A percentile compares a stretch with the other conserved stretches of the same genome.
These are phyloP conservation scores for Smittia sp. DNA, from an alignment of 2,888 invertebrate species.

Conservation along the genomic window DNA sequence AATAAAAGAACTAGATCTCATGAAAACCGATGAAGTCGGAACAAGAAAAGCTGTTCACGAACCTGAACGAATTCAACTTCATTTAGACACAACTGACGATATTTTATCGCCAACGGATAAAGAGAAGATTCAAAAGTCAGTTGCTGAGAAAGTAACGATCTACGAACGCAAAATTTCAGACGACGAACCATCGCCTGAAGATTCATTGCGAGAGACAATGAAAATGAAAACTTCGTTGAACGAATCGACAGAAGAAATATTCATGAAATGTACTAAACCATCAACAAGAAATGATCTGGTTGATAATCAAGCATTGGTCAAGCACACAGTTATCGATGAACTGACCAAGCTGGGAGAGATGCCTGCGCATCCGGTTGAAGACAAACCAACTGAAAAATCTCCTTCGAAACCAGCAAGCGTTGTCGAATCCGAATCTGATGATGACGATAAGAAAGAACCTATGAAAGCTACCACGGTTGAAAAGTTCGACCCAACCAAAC, in stretches of 20 bases:
- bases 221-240: too few relatives aligned
- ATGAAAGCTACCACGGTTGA: background rate
- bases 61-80: conserved; percentile 19
- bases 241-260: background rate
- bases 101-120: conserved; percentile 38
- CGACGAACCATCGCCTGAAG: conserved; percentile 34
- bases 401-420: background rate
- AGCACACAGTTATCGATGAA: background rate
- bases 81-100: conserved; percentile 26
- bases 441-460: background rate
- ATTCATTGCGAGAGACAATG: background rate
- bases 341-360: background rate
- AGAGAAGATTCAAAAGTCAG: conserved; percentile 33
- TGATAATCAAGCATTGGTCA: background rate
- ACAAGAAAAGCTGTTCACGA: background rate
- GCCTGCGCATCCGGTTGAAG: background rate
- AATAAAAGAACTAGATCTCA: conserved; percentile 48
- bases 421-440: background rate
- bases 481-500: background rate
- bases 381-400: background rate
- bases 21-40: conserved; percentile 48
- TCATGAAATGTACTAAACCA: background rate
- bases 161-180: conserved; percentile 43
- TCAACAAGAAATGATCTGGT: too few relatives aligned
- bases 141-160: conserved; percentile 42